A percentile compares a stretch with the other conserved stretches of the same genome.
phyloP scores from a whole-genome alignment of 2,113 vertebrate species.

The Gorsachius goisagi region DNA sequence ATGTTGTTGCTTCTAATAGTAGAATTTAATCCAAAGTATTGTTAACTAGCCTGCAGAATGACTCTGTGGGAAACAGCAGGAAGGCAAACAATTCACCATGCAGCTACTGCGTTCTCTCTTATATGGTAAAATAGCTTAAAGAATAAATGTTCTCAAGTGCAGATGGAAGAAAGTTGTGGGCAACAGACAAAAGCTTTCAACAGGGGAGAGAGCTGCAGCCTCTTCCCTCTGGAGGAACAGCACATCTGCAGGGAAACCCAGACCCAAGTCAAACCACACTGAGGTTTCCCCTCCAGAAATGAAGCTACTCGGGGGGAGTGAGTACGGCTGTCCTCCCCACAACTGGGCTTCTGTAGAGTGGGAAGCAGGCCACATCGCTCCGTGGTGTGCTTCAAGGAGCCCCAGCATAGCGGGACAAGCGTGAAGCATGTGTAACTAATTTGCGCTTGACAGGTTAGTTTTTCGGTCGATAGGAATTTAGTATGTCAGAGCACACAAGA shows the following conservation, averaged over 20 bases:
- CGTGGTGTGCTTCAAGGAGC: not conserved
- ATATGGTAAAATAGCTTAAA: not conserved
- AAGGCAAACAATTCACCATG: not conserved
- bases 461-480: not conserved
- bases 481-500: not conserved
- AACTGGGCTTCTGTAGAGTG: accelerated
- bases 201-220: not conserved
- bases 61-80: not conserved
- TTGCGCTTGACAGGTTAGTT: not conserved
- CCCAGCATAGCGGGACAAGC: not conserved
- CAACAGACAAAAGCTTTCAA: not conserved
- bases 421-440: not conserved
- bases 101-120: not conserved
- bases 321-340: accelerated
- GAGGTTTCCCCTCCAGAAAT: not conserved
- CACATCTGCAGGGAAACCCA: not conserved
- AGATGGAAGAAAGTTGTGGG: not conserved
- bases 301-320: accelerated
- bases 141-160: not conserved
- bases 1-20: not conserved
- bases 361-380: accelerated
- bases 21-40: not conserved
- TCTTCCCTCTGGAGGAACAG: not conserved
- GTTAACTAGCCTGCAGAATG: not conserved
- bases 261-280: not conserved